Conservation (phyloP, 2,797 vertebrate genomes). For the Phrynocephalus forsythii region DNA sequence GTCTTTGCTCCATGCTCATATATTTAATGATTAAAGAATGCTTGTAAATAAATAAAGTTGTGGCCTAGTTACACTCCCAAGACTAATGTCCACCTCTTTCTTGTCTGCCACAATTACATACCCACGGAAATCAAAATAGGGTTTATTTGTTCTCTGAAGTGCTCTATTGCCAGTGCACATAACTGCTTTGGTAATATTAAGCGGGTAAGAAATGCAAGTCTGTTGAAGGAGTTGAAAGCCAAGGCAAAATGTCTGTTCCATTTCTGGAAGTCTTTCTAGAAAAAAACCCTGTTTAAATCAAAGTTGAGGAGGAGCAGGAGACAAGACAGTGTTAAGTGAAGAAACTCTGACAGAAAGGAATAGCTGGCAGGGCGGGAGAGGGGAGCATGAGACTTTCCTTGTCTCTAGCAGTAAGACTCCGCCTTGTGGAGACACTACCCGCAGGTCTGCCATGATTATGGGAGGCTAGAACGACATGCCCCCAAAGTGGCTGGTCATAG, state of each 20-base stretch:
- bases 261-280: neutral
- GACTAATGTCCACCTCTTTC: neutral
- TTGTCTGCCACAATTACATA: neutral
- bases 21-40: neutral
- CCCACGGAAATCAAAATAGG: neutral
- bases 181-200: neutral
- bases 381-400: no score
- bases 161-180: neutral
- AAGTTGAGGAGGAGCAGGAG: neutral
- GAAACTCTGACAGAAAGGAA: neutral
- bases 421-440: neutral
- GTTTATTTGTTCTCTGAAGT: neutral
- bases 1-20: neutral
- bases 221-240: neutral
- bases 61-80: neutral
- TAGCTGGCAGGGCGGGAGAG: no score
- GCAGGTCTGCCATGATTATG: neutral
- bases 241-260: neutral
- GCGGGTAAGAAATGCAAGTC: no score
- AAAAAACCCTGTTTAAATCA: neutral
- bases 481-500: neutral
- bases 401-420: neutral
- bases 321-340: neutral
- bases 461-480: neutral
- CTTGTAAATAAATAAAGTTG: neutral